Evolutionary conservation across 2,797 vertebrate species (phyloP).

Genomic region (Anniella stebbinsi): DNA sequence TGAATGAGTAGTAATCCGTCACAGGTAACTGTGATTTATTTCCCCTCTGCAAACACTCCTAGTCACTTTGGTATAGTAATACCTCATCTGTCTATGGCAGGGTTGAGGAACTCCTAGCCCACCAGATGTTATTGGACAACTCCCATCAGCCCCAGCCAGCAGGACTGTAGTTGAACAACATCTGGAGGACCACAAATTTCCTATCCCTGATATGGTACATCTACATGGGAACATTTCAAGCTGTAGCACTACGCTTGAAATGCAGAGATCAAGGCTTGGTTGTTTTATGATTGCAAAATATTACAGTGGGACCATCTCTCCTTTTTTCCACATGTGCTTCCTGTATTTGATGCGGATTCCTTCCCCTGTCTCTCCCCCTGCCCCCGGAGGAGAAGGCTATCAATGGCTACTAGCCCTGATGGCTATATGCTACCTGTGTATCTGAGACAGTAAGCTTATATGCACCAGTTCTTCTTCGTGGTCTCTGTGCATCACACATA

Average conservation of each 20-base stretch:
- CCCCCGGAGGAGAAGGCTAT: neutral
- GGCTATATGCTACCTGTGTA: too few species aligned
- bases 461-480: too few species aligned
- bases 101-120: neutral
- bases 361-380: constrained; percentile 37
- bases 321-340: neutral
- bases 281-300: neutral
- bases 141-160: neutral
- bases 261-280: neutral
- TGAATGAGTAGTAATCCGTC: neutral
- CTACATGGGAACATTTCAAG: neutral
- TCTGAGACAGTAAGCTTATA: too few species aligned
- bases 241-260: neutral
- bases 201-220: too few species aligned
- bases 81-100: neutral
- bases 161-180: too few species aligned
- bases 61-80: neutral
- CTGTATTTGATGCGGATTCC: constrained; percentile 16
- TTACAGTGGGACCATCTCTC: neutral
- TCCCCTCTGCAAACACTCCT: neutral
- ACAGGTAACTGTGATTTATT: too few species aligned
- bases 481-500: too few species aligned
- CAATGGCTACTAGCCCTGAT: too few species aligned
- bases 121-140: neutral
- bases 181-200: too few species aligned